Base-by-base conservation (phyloP, 1,140 invertebrate species). In the Melanaphis sacchari region DNA sequence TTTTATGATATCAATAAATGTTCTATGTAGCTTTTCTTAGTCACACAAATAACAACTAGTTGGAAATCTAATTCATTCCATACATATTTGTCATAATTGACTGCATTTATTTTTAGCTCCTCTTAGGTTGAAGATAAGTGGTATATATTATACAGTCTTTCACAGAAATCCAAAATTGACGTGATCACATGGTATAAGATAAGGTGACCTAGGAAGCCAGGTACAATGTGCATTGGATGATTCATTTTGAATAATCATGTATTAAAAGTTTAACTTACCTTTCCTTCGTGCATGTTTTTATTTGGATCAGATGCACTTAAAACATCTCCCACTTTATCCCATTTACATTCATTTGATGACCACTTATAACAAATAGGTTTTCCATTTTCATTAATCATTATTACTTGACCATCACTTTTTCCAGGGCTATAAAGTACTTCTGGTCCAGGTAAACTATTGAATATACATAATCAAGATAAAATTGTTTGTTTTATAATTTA, bases 311-410 rank as follows among this genome's bases (percentile, higher is more conserved):
- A 96, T 7, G 97, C 97, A 7, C 98, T 98, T 94, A 98, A 96
- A 2, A 99, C 98, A 95, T 99, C 98, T 6, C 99, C 99, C 87
- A 99, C 96, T 95, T 98, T 97, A 91, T 96, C 96, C 99, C 99
- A 99, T 81, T 96, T 96, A 40, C 96, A 94, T 84, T 97, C 96
- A 11, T 96, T 96, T 7, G 96, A 95, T 54, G 97, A 97, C 98
- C 98, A 99, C 38, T 96, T 96, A 94, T 98, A 98, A 89, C 97
- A 97, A 94, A 97, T 96, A 0, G 98, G 97, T 88, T 96, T 96
- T 18, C 96, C 96, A 21, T 96, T 97, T 94, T 97, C 96, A 18
- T 97, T 96, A 0, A 99, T 96, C 96, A 99, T 97, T 95, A 97
- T 97, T 2, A 97, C 98, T 95, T 99, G 97, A 0, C 98, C 98